These are phyloP conservation scores for Cossypha heuglini DNA, from an alignment of 2,797 vertebrate species.

Conservation along the genomic window DNA sequence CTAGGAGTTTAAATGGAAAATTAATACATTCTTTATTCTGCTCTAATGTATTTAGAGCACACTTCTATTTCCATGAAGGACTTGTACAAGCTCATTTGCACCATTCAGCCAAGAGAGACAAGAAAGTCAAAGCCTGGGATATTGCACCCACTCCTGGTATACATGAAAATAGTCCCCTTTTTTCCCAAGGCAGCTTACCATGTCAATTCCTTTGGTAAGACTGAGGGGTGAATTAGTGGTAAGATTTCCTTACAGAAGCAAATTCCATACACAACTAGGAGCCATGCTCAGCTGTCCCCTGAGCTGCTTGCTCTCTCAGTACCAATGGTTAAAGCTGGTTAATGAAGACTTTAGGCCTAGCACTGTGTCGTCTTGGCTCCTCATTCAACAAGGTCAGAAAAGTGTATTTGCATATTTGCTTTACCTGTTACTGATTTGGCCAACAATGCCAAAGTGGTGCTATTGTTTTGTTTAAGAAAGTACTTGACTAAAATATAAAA, in stretches of 20 bases:
- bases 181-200: neutral
- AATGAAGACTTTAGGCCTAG: neutral
- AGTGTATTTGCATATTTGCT: slow-evolving; percentile 65
- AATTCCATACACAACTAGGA: neutral
- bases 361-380: neutral
- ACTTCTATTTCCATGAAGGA: neutral
- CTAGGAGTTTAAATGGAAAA: neutral
- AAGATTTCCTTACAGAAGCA: neutral
- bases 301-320: neutral
- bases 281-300: neutral
- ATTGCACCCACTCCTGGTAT: neutral
- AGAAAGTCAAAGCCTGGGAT: neutral
- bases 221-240: neutral
- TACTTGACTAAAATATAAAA: slow-evolving; percentile 83
- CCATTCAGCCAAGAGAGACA: neutral
- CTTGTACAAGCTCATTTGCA: neutral
- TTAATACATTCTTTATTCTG: neutral
- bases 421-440: slow-evolving; percentile 79
- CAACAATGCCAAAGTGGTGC: slow-evolving; percentile 81
- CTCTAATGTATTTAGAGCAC: neutral
- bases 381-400: neutral
- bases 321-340: neutral
- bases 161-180: neutral
- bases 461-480: slow-evolving; percentile 84
- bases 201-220: too few relatives aligned